phyloP scores from a whole-genome alignment of 1,140 invertebrate species.

The Coptotermes formosanus region DNA sequence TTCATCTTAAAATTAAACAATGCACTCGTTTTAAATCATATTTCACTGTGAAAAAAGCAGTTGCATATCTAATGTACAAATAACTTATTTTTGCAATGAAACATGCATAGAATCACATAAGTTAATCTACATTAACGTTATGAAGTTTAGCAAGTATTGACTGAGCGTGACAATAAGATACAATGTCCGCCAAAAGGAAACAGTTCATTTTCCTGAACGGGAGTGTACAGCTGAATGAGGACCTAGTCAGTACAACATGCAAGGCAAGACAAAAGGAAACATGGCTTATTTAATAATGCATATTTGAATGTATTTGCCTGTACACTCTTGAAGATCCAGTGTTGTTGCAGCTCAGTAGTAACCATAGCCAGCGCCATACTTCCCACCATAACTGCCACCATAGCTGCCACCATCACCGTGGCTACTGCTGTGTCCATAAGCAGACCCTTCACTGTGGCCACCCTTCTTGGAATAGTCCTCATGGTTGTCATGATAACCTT shows the following conservation, averaged over 20 bases:
- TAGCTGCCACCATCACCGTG: conserved; percentile 3
- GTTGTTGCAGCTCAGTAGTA: not conserved
- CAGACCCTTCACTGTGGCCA: not conserved
- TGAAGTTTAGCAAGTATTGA: no score
- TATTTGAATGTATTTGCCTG: no score
- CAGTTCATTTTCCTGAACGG: not conserved
- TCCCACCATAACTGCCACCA: not conserved
- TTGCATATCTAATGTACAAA: not conserved
- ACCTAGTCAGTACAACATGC: no score
- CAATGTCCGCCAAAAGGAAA: not conserved
- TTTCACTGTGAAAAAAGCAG: not conserved
- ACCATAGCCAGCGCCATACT: conserved; percentile 19
- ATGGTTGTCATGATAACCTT: conserved; percentile 45
- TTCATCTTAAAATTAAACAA: not conserved
- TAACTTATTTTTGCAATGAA: no score
- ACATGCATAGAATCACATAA: no score
- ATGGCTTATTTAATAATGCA: no score
- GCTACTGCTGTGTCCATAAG: conserved; percentile 1
- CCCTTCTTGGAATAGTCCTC: conserved; percentile 37
- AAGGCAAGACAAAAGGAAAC: no score
- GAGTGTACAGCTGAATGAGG: not conserved
- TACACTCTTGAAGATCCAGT: no score
- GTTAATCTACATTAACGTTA: no score
- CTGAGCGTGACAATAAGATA: not conserved
- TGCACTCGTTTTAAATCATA: not conserved